phyloP scores from a whole-genome alignment of 1,140 invertebrate species.

The Prorops nasuta region DNA sequence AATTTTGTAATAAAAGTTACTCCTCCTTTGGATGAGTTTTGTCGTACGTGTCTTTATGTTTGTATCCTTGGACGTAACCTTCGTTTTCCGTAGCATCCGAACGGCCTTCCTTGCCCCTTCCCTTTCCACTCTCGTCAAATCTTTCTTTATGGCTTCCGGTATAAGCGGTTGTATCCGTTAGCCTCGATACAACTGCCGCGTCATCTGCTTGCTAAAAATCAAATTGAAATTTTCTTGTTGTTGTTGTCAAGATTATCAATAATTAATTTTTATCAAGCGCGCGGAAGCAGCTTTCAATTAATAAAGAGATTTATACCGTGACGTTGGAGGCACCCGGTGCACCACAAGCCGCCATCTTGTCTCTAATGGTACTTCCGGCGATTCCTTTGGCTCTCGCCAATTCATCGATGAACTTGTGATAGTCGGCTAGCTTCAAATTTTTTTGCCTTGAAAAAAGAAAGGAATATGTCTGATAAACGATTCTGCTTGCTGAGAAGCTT shows the following conservation, averaged over 20 bases:
- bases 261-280: no score
- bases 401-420: constrained; percentile 61
- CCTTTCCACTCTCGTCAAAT: constrained; percentile 56
- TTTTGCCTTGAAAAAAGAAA: constrained; percentile 36
- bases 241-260: background rate
- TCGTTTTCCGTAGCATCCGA: constrained; percentile 43
- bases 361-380: constrained; percentile 56
- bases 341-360: constrained; percentile 59
- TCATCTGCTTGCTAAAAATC: constrained; percentile 28
- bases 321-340: constrained; percentile 51
- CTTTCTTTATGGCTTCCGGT: constrained; percentile 58
- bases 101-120: constrained; percentile 54
- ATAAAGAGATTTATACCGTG: no score
- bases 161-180: constrained; percentile 61
- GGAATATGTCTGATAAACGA: background rate
- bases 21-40: background rate
- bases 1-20: no score
- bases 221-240: background rate
- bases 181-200: constrained; percentile 48
- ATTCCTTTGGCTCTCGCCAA: constrained; percentile 62
- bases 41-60: constrained; percentile 33
- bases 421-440: constrained; percentile 56
- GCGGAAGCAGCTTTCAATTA: no score
- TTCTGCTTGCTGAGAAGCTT: background rate
- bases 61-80: constrained; percentile 59